Evolutionary conservation across 2,113 vertebrate genomes (phyloP).

Genomic region (Rhodinocichla rosea): DNA sequence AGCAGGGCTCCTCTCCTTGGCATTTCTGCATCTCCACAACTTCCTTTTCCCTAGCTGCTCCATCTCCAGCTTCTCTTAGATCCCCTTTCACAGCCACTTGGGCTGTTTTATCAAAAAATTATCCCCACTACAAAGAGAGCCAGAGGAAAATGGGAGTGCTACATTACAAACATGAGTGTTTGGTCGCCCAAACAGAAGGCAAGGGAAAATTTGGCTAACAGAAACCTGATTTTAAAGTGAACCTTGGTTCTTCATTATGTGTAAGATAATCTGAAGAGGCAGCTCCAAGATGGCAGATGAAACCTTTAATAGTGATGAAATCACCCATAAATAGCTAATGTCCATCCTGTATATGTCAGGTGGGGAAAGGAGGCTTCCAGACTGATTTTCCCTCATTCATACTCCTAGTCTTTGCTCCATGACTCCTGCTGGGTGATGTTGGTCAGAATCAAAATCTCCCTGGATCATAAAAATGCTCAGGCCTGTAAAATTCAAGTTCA

Average conservation of each 20-base stretch:
- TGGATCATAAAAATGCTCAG: not conserved
- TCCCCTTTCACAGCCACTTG: not conserved
- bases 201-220: not conserved
- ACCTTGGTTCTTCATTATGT: not conserved
- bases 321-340: not conserved
- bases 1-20: not conserved
- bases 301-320: constrained; percentile 41
- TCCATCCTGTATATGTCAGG: constrained; percentile 9
- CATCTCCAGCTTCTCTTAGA: not conserved
- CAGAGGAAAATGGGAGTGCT: not conserved
- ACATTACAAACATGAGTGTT: not conserved
- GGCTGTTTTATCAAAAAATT: not conserved
- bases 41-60: not conserved
- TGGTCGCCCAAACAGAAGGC: not conserved
- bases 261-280: constrained; percentile 11
- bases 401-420: not conserved
- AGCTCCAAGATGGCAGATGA: constrained; percentile 31
- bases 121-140: not conserved
- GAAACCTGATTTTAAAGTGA: constrained; percentile 13
- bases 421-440: not conserved
- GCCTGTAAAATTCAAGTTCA: not conserved
- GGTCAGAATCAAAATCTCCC: not conserved
- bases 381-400: not conserved
- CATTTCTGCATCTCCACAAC: not conserved
- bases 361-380: not conserved